These are phyloP conservation scores for Mya arenaria DNA, from an alignment of 1,140 invertebrate genomes.

Conservation along the genomic window DNA sequence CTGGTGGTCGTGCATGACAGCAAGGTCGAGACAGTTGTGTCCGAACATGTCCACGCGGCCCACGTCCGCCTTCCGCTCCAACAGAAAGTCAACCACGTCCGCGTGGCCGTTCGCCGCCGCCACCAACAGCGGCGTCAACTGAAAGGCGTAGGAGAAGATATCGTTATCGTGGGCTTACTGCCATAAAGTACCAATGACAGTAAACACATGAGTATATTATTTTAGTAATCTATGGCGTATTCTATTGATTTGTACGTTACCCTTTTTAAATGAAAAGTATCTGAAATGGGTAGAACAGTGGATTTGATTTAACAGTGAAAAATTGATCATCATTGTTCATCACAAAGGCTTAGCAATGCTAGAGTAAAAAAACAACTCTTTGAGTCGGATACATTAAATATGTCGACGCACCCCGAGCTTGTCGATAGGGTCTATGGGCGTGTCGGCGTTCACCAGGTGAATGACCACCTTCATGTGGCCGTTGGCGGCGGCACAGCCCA, in stretches of 20 bases:
- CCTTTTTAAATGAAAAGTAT: no score
- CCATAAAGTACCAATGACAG: no score
- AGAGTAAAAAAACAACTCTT: no score
- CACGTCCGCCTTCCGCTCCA: slow-evolving; percentile 74
- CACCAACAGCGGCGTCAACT: slow-evolving; percentile 75
- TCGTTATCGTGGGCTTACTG: not conserved
- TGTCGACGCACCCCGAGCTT: slow-evolving; percentile 74
- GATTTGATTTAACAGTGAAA: no score
- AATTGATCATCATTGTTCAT: no score
- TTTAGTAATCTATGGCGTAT: no score
- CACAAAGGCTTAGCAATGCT: no score
- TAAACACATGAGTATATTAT: no score
- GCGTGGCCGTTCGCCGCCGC: slow-evolving; percentile 75
- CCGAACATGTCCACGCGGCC: slow-evolving; percentile 69
- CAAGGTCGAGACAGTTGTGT: slow-evolving; percentile 80
- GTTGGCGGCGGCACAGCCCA: slow-evolving; percentile 80
- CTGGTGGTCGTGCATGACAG: slow-evolving; percentile 77
- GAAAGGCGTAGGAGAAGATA: not conserved
- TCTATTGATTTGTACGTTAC: no score
- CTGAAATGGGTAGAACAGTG: no score
- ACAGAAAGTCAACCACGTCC: slow-evolving; percentile 75
- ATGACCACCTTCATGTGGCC: slow-evolving; percentile 75
- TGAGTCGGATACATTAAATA: no score
- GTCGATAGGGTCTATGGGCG: slow-evolving; percentile 74
- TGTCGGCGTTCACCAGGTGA: slow-evolving; percentile 76